These are phyloP conservation scores for Isotomurus palustris DNA, from an alignment of 2,888 invertebrate genomes.

Conservation along the genomic window DNA sequence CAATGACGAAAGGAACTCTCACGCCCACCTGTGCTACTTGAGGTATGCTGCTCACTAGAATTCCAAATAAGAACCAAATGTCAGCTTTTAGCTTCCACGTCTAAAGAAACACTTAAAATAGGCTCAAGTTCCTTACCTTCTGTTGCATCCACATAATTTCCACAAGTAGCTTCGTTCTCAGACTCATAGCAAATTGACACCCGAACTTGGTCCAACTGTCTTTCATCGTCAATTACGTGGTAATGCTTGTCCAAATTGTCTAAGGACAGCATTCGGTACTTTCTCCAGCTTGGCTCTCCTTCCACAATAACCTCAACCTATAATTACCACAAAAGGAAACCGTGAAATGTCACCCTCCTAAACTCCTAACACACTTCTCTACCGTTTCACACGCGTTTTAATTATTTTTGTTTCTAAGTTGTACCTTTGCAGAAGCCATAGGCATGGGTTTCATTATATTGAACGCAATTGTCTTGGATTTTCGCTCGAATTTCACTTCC, in stretches of 20 bases:
- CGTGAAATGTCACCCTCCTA: no score
- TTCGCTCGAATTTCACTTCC: conserved; percentile 76
- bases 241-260: conserved; percentile 55
- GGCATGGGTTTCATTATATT: conserved; percentile 56
- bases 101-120: conserved; percentile 1
- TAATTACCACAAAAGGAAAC: no score
- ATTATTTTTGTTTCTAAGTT: no score
- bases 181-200: conserved; percentile 78
- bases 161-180: conserved; percentile 75
- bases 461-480: conserved; percentile 68
- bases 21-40: conserved; percentile 58
- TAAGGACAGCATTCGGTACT: conserved; percentile 52
- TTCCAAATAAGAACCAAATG: no score
- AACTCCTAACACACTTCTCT: no score
- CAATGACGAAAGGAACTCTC: conserved; percentile 50
- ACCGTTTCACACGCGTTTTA: no score
- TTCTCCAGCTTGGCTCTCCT: conserved; percentile 66
- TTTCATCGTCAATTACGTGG: conserved; percentile 55
- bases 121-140: conserved; percentile 32
- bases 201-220: conserved; percentile 55
- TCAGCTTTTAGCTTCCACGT: no score
- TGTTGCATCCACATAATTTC: conserved; percentile 73
- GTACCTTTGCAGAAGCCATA: conserved; percentile 42
- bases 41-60: conserved; percentile 50
- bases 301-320: conserved; percentile 42